Conservation (phyloP, 2,797 vertebrate genomes). For the Botia kubotai region DNA sequence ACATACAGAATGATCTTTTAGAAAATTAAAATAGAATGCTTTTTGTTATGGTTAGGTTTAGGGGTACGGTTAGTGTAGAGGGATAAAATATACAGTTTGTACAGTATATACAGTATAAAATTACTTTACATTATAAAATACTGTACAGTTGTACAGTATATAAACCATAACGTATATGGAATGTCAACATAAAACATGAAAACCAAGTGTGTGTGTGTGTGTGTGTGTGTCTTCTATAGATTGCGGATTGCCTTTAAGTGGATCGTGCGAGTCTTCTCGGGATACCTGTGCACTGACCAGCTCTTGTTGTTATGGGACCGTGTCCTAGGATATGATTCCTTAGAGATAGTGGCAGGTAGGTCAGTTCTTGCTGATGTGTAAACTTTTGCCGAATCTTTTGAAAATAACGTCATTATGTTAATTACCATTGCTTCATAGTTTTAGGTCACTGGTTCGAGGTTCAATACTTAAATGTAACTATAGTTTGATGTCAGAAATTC, state of each 20-base stretch:
- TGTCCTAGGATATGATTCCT: slow-evolving; percentile 93
- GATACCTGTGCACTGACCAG: slow-evolving; percentile 96
- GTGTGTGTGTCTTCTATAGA: slow-evolving; percentile 68
- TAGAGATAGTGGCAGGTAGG: slow-evolving; percentile 94
- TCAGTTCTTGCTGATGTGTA: not conserved
- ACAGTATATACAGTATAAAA: too few species aligned
- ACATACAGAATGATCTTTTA: too few species aligned
- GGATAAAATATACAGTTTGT: too few species aligned
- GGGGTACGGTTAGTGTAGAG: too few species aligned
- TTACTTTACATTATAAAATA: too few species aligned
- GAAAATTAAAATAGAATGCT: too few species aligned
- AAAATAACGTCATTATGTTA: not conserved
- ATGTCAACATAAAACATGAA: too few species aligned
- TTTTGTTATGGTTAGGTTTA: too few species aligned
- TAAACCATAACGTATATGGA: too few species aligned
- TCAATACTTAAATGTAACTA: too few species aligned
- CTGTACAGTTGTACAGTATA: too few species aligned
- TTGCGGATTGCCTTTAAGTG: slow-evolving; percentile 97
- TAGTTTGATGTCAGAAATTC: not conserved
- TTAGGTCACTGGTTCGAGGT: not conserved
- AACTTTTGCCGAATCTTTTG: not conserved
- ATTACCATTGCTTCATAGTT: not conserved
- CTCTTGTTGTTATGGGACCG: slow-evolving; percentile 97
- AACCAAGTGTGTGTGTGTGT: not conserved
- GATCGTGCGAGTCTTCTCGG: slow-evolving; percentile 97